Percentiles rank a stretch among this genome's conserved stretches.
These are phyloP conservation scores for Dugesia japonica DNA, from an alignment of 2,888 invertebrate species.

Conservation along the genomic window DNA sequence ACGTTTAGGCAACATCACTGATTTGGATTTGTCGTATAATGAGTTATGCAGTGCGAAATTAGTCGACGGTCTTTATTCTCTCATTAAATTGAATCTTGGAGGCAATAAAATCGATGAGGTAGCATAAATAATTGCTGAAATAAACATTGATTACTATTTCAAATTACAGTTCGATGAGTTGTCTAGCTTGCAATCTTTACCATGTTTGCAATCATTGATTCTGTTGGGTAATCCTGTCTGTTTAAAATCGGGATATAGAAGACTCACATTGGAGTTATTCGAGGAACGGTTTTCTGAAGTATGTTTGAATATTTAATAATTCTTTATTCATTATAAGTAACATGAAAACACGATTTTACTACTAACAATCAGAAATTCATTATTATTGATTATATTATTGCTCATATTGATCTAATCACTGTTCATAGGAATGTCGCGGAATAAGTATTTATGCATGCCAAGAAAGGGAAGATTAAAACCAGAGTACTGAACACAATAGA, in stretches of 20 bases:
- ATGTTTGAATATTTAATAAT: too few species aligned
- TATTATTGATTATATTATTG: too few species aligned
- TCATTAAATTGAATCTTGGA: background rate
- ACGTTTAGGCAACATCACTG: background rate
- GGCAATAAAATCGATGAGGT: background rate
- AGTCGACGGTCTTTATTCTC: background rate
- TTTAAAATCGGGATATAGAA: background rate
- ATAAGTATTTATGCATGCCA: too few species aligned
- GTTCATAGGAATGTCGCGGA: too few species aligned
- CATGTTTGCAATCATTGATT: background rate
- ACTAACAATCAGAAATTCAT: too few species aligned
- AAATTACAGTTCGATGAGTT: background rate
- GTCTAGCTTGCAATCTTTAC: background rate
- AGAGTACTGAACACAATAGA: too few species aligned
- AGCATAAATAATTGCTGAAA: background rate
- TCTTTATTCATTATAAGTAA: too few species aligned
- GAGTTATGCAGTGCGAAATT: background rate
- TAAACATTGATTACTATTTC: too few species aligned
- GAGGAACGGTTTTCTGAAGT: background rate
- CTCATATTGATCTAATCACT: too few species aligned
- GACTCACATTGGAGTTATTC: background rate
- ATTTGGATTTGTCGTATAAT: background rate
- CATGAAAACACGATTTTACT: too few species aligned
- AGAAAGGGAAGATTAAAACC: too few species aligned
- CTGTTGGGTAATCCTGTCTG: background rate